Conservation (phyloP, 2,888 invertebrate genomes). For the Steromphala cineraria region DNA sequence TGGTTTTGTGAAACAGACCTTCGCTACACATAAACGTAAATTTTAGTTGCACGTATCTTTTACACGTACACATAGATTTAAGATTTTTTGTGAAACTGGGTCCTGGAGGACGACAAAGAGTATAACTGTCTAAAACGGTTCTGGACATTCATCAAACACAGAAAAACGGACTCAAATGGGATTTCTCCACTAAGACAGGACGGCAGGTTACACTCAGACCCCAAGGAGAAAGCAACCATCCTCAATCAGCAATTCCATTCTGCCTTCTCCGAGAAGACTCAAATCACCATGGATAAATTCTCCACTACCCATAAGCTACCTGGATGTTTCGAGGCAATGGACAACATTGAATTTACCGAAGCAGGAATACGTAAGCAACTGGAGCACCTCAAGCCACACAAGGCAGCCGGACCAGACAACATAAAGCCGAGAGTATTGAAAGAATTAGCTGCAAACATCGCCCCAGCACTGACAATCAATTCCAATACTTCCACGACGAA, state of each 20-base stretch:
- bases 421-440: slow-evolving; percentile 35
- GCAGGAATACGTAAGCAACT: slow-evolving; percentile 15
- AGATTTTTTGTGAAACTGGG: too few species aligned
- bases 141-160: too few species aligned
- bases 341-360: background rate
- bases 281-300: background rate
- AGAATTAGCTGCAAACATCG: slow-evolving; percentile 24
- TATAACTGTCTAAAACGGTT: too few species aligned
- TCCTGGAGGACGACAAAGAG: too few species aligned
- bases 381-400: slow-evolving; percentile 27
- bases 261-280: background rate
- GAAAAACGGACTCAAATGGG: too few species aligned
- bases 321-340: background rate
- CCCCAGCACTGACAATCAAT: slow-evolving; percentile 30
- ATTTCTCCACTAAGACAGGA: too few species aligned
- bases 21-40: too few species aligned
- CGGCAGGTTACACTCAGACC: too few species aligned
- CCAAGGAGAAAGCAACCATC: background rate
- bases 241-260: background rate
- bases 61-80: too few species aligned
- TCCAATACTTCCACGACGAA: slow-evolving; percentile 31
- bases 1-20: too few species aligned
- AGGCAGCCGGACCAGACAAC: slow-evolving; percentile 29
- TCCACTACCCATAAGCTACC: background rate
- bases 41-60: too few species aligned